Conservation (phyloP, 1,140 invertebrate species). For the Drosophila saltans region DNA sequence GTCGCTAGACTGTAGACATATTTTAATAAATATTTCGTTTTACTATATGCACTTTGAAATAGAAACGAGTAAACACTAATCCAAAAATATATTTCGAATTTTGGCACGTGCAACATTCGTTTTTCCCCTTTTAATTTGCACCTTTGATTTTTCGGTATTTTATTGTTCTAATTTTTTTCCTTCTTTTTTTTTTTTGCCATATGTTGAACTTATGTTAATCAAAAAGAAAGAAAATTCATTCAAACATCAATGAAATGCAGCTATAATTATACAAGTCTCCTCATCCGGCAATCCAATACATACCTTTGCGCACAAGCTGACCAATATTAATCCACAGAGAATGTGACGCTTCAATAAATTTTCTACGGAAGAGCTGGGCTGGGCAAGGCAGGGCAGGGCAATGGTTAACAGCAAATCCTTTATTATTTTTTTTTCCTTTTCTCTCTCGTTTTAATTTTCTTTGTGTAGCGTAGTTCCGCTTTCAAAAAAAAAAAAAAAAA, state of each 20-base stretch:
- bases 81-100: not conserved
- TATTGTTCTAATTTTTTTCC: not conserved
- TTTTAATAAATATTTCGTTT: not conserved
- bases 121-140: not conserved
- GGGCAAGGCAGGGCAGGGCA: not conserved
- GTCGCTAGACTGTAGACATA: not conserved
- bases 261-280: not conserved
- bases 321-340: not conserved
- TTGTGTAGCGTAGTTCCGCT: constrained; percentile 6
- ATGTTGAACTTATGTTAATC: not conserved
- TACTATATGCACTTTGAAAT: not conserved
- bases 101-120: not conserved
- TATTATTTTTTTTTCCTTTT: not conserved
- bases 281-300: not conserved
- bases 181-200: not conserved
- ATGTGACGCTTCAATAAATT: not conserved
- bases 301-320: not conserved
- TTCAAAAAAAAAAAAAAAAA: not conserved
- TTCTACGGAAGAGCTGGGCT: not conserved
- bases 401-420: not conserved
- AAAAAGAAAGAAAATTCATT: not conserved
- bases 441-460: not conserved
- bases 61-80: no score
- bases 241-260: not conserved
- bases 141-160: not conserved